Evolutionary conservation across 37 sponge, comb jelly and placozoan genomes (phyloP).

Genomic region (Theonella swinhoei): DNA sequence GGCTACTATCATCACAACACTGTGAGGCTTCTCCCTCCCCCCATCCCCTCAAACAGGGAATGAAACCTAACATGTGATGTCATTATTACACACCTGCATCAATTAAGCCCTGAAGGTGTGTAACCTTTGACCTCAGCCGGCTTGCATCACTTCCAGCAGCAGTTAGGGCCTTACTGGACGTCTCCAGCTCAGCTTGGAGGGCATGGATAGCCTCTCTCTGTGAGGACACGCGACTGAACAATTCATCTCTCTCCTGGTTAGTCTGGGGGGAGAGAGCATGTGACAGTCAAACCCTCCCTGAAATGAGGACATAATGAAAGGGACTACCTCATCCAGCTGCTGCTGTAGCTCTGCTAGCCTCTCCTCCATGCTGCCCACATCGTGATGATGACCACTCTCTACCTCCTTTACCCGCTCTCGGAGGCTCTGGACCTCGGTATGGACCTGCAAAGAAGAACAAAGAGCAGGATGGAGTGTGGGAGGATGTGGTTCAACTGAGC

Average conservation of each 20-base stretch:
- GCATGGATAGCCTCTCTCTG: constrained; percentile 58
- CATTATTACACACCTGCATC: constrained; percentile 27
- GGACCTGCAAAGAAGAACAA: neutral
- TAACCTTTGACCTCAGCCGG: constrained; percentile 1
- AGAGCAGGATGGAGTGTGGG: neutral
- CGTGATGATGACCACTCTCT: constrained; percentile 49
- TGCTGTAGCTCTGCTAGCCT: constrained; percentile 57
- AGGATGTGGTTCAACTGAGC: neutral
- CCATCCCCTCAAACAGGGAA: too few species aligned
- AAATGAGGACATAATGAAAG: too few species aligned
- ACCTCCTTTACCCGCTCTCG: constrained; percentile 39
- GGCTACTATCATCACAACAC: too few species aligned
- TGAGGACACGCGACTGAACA: constrained; percentile 32
- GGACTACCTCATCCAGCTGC: constrained; percentile 76
- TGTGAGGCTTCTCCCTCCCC: too few species aligned
- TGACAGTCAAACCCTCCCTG: too few species aligned
- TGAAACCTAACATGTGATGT: too few species aligned
- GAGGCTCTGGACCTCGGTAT: constrained; percentile 46
- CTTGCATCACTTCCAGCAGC: constrained; percentile 40
- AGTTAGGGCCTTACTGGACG: constrained; percentile 50
- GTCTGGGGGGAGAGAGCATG: neutral
- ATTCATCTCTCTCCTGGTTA: constrained; percentile 53
- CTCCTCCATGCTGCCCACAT: constrained; percentile 50
- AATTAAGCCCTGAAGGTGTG: constrained; percentile 59
- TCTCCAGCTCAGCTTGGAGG: constrained; percentile 71